A percentile compares a stretch with the other conserved stretches of the same genome.
Evolutionary conservation across 2,888 invertebrate genomes (phyloP).

Genomic region (Serripes groenlandicus): DNA sequence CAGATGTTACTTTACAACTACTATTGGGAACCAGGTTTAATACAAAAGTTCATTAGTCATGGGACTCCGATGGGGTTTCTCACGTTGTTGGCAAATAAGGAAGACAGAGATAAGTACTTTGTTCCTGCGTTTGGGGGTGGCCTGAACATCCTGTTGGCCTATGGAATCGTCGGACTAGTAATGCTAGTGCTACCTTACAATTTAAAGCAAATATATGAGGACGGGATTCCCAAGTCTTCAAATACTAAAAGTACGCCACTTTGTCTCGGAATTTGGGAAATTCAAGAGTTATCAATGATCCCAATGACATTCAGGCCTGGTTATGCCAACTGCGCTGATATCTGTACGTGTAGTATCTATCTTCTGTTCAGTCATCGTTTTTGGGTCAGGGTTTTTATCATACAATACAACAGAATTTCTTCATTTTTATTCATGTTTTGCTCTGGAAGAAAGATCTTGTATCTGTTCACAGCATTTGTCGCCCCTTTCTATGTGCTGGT

Average conservation of each 20-base stretch:
- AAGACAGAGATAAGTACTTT: slow-evolving; percentile 23
- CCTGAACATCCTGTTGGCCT: slow-evolving; percentile 16
- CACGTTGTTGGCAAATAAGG: slow-evolving; percentile 21
- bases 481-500: slow-evolving; percentile 22
- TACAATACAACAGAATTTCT: slow-evolving; percentile 21
- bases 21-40: background rate
- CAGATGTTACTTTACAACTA: slow-evolving; percentile 27
- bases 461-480: background rate
- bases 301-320: slow-evolving; percentile 13
- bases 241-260: slow-evolving; percentile 25
- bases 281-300: slow-evolving; percentile 29
- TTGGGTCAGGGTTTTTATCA: slow-evolving; percentile 37
- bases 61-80: slow-evolving; percentile 40
- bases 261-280: slow-evolving; percentile 25
- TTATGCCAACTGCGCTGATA: slow-evolving; percentile 25
- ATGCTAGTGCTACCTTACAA: slow-evolving; percentile 38
- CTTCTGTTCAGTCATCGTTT: slow-evolving; percentile 41
- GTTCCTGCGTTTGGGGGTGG: slow-evolving; percentile 43
- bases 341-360: slow-evolving; percentile 36
- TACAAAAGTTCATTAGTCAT: slow-evolving; percentile 6
- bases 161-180: slow-evolving; percentile 26
- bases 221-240: slow-evolving; percentile 21
- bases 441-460: too few species aligned
- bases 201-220: slow-evolving; percentile 36
- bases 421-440: background rate